Conservation (phyloP, 2,797 vertebrate genomes). For the Halcyon leucocephala region DNA sequence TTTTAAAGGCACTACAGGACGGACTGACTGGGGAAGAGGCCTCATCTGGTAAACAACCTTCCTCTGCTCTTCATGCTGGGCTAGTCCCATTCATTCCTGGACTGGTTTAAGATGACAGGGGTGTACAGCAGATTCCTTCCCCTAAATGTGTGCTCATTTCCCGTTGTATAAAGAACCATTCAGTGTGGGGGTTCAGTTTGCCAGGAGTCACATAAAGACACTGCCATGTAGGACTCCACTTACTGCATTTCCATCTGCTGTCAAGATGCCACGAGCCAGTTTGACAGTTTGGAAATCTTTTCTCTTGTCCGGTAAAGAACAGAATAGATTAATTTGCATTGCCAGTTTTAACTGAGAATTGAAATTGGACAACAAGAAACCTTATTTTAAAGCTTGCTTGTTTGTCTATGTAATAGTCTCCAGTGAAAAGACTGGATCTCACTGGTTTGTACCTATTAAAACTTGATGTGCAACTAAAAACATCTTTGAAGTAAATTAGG, state of each 20-base stretch:
- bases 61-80: not conserved
- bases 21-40: not conserved
- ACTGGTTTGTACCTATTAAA: not conserved
- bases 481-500: slow-evolving; percentile 1
- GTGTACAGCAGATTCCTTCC: slow-evolving; percentile 8
- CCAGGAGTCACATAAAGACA: slow-evolving; percentile 2
- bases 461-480: not conserved
- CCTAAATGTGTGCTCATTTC: not conserved
- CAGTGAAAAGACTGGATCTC: slow-evolving; percentile 24
- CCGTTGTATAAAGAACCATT: not conserved
- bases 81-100: not conserved
- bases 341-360: slow-evolving; percentile 5
- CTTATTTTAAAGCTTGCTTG: slow-evolving; percentile 4
- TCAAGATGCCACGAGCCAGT: slow-evolving; percentile 18
- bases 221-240: slow-evolving; percentile 4
- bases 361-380: not conserved
- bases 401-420: not conserved
- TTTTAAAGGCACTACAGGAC: not conserved
- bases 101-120: not conserved
- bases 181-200: not conserved
- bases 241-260: slow-evolving; percentile 8
- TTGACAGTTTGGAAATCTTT: slow-evolving; percentile 36
- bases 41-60: not conserved
- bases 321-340: slow-evolving; percentile 17
- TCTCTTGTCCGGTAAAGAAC: not conserved